Percentiles rank a stretch among this genome's conserved stretches.
Conservation (phyloP, 2,888 invertebrate species). For the Nemoura dubitans region DNA sequence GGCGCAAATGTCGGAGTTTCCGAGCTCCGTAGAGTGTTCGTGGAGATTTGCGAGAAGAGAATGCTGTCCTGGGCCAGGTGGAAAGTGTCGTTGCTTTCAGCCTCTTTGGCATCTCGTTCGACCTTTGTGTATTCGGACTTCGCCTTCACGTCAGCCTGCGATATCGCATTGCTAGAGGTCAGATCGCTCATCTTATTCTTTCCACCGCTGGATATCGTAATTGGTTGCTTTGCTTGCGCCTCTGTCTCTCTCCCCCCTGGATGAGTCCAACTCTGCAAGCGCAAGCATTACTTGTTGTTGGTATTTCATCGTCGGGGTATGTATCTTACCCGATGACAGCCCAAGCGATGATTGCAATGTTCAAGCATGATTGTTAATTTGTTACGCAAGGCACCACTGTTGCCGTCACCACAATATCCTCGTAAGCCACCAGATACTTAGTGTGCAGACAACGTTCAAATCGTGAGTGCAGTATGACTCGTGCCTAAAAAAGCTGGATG, state of each 20-base stretch:
- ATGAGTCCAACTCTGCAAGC: conserved; percentile 39
- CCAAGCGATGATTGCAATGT: not conserved
- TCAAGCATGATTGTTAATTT: not conserved
- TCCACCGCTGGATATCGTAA: not conserved
- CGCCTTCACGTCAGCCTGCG: conserved; percentile 53
- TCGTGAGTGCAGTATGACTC: not conserved
- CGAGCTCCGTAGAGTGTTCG: conserved; percentile 44
- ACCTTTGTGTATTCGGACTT: conserved; percentile 32
- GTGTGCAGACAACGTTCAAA: not conserved
- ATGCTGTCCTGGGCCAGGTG: conserved; percentile 73
- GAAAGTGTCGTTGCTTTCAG: conserved; percentile 62
- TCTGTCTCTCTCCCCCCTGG: conserved; percentile 45
- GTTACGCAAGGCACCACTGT: not conserved
- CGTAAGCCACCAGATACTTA: not conserved
- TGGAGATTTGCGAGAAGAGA: conserved; percentile 74
- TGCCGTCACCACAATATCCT: not conserved
- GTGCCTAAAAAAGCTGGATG: not conserved
- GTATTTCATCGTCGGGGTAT: conserved; percentile 10
- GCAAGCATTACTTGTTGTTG: conserved; percentile 32
- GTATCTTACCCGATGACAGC: not conserved
- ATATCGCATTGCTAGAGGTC: conserved; percentile 21
- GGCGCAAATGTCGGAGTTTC: conserved; percentile 3
- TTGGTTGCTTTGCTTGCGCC: conserved; percentile 26
- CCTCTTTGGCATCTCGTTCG: conserved; percentile 42
- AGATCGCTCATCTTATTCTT: conserved; percentile 8